Percentiles rank a stretch among this genome's conserved stretches.
Evolutionary conservation across 2,888 invertebrate genomes (phyloP).

Genomic region (Sepiola atlantica): DNA sequence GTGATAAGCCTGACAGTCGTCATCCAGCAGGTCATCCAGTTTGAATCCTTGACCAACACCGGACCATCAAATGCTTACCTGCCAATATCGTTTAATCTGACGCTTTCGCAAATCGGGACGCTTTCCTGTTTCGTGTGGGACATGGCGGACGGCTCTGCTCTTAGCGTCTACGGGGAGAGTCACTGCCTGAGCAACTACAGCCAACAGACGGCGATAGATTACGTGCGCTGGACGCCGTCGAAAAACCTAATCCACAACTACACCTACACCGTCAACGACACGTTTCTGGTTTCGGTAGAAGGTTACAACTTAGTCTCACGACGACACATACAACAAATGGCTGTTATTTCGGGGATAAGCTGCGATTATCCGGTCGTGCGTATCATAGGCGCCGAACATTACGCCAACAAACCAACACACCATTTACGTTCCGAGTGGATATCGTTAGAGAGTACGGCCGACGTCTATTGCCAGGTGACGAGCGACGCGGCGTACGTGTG

Average conservation of each 20-base stretch:
- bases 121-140: constrained; percentile 59
- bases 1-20: constrained; percentile 48
- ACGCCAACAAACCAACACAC: constrained; percentile 56
- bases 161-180: constrained; percentile 52
- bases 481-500: constrained; percentile 56
- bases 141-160: constrained; percentile 57
- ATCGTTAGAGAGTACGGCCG: constrained; percentile 58
- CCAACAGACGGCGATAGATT: constrained; percentile 48
- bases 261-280: constrained; percentile 56
- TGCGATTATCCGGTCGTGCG: constrained; percentile 60
- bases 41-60: constrained; percentile 57
- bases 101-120: constrained; percentile 56
- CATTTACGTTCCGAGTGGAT: constrained; percentile 57
- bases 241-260: constrained; percentile 53
- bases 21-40: constrained; percentile 56
- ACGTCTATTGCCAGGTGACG: constrained; percentile 59
- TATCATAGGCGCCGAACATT: constrained; percentile 60
- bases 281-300: constrained; percentile 54
- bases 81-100: constrained; percentile 55
- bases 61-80: constrained; percentile 59
- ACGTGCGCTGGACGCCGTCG: constrained; percentile 48
- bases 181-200: constrained; percentile 51
- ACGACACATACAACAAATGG: constrained; percentile 52
- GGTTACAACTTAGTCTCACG: constrained; percentile 58
- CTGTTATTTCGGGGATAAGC: constrained; percentile 58